Evolutionary conservation across 2,113 vertebrate species (phyloP).

Genomic region (Nettapus auritus): DNA sequence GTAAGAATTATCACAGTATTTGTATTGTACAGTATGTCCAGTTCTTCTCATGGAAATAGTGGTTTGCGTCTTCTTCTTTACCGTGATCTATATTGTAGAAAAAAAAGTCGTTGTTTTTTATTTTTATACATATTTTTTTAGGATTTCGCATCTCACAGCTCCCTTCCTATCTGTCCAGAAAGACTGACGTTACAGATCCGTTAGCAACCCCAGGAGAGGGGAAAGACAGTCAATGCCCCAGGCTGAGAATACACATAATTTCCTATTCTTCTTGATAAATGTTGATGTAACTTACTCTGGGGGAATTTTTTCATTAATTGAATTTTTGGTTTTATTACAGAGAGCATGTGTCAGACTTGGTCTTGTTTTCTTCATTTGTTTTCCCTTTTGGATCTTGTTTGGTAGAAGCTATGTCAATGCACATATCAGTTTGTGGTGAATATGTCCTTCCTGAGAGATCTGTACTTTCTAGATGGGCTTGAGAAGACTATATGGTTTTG

Average conservation of each 20-base stretch:
- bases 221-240: background rate
- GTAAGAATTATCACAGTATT: no score
- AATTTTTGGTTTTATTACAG: background rate
- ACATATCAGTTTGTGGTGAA: background rate
- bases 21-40: background rate
- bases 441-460: background rate
- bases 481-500: background rate
- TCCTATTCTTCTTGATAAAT: background rate
- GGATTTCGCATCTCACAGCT: background rate
- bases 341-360: background rate
- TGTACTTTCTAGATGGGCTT: background rate
- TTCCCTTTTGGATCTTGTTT: background rate
- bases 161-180: background rate
- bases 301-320: background rate
- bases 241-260: background rate
- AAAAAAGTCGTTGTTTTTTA: background rate
- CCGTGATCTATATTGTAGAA: background rate
- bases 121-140: background rate
- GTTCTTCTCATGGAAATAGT: background rate
- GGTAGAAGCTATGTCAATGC: background rate
- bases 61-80: background rate
- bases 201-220: background rate
- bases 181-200: background rate
- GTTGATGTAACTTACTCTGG: background rate
- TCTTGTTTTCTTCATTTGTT: background rate